Evolutionary conservation across 2,888 invertebrate species (phyloP), one percentile per base, ranked within the genome.

Genomic region (Aporophyla nigra): DNA sequence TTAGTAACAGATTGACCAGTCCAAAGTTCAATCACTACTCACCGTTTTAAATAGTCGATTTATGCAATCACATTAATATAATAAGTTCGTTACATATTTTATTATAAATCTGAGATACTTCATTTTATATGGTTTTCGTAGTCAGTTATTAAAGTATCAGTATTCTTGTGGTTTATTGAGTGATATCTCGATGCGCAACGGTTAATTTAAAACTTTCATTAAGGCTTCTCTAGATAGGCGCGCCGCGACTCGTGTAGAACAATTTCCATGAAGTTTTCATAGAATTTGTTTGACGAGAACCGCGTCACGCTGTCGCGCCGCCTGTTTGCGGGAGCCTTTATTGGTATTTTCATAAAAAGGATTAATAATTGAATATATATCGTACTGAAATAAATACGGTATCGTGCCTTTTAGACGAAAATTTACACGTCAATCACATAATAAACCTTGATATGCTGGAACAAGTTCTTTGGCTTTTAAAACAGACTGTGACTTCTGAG

Each of bases 1-100:
- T 78, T 33, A 63, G 24, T 51, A 72, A 59, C 58, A 68, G 27
- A 63, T 21, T 27, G 24, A 58, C 27, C 6, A 51, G 53, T 49
- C 59, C 59, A 69, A 2, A 79, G 76, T 70, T 76, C 67, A 83
- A 71, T 67, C 49, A 72, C 56, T 76, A 69, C 76, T 80, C 58
- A 65, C 21, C 27, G 16, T 54, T 53, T 43, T 58, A 71, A 27
- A n/a, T n/a, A n/a, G n/a, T 63, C 49, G 51, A 54, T 83, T 83
- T 83, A 83, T 67, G 79, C 71, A 85, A 80, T 56, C 53, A 62
- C 61, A 59, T 73, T 27, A 54, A 63, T 58, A 62, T 56, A 56
- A 56, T 19, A 75, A 24, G 24, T 65, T 40, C 58, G 16, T 53
- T 16, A 79, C 24, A 54, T 46, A 24, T 59, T 53, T n/a, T 14